Conservation (phyloP, 2,888 invertebrate genomes). For the Ophioninae sp. region DNA sequence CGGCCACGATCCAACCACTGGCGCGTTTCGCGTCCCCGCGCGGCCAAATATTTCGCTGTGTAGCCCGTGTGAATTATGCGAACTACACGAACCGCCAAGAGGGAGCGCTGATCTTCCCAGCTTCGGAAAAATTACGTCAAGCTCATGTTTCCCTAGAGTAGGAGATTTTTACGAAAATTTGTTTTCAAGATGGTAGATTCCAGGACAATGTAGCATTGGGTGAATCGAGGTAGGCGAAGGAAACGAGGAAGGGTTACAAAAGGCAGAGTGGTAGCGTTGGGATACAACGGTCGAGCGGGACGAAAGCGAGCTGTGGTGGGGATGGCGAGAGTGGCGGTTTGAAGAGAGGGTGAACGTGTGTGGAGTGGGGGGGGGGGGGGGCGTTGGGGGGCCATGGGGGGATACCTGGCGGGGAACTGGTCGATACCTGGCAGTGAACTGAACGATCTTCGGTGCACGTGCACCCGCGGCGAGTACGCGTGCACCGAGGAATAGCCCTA, state of each 20-base stretch:
- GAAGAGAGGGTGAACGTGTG: conserved; percentile 60
- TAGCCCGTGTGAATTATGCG: too few relatives aligned
- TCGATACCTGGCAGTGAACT: conserved; percentile 76
- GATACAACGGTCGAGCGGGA: not conserved
- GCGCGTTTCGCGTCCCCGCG: not conserved
- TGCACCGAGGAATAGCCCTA: conserved; percentile 65
- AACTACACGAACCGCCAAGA: too few relatives aligned
- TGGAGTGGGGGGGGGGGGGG: conserved; percentile 51
- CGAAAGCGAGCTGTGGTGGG: not conserved
- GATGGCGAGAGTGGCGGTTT: not conserved
- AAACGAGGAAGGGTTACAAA: not conserved
- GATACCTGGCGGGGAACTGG: conserved; percentile 75
- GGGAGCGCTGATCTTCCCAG: not conserved
- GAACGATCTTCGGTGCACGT: conserved; percentile 64
- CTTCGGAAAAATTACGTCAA: not conserved
- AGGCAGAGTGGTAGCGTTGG: not conserved
- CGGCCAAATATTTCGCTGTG: not conserved
- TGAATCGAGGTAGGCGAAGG: conserved; percentile 13
- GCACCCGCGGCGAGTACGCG: conserved; percentile 67
- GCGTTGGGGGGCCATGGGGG: conserved; percentile 69
- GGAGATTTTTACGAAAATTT: not conserved
- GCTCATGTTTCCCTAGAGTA: not conserved
- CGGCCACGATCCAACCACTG: not conserved
- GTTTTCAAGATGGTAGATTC: not conserved
- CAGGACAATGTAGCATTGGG: not conserved